A percentile compares a stretch with the other conserved stretches of the same genome.
These are phyloP conservation scores for Falco berigora DNA, from an alignment of 2,797 vertebrate genomes.

Conservation along the genomic window DNA sequence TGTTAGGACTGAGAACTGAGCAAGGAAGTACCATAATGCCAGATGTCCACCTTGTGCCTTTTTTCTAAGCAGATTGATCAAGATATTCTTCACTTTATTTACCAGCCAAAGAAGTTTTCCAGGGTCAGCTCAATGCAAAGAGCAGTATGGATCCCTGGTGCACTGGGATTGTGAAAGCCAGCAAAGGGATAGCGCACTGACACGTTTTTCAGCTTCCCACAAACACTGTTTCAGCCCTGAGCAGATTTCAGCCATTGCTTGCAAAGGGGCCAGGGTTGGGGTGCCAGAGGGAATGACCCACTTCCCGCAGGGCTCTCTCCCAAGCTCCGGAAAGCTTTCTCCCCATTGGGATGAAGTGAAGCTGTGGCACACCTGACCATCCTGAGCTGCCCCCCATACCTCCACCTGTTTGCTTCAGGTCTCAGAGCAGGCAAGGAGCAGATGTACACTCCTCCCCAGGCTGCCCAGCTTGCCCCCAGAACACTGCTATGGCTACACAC, in stretches of 20 bases:
- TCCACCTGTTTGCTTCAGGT: accelerated
- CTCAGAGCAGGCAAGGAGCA: neutral
- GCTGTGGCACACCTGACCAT: neutral
- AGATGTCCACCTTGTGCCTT: neutral
- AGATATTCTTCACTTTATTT: neutral
- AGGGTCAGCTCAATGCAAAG: neutral
- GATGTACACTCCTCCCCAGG: neutral
- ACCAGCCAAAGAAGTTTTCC: neutral
- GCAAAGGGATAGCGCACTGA: neutral
- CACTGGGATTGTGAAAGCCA: neutral
- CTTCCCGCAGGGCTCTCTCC: neutral
- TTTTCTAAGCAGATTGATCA: neutral
- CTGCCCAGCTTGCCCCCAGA: neutral
- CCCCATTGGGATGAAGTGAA: neutral
- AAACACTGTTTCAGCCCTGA: neutral
- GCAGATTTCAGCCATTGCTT: neutral
- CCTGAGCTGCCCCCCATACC: neutral
- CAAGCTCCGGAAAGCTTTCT: neutral
- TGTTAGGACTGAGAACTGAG: neutral
- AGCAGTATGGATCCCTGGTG: neutral
- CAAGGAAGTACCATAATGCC: neutral
- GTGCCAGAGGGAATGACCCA: accelerated
- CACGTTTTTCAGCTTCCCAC: neutral
- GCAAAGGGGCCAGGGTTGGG: accelerated
- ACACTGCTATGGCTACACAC: neutral